phyloP scores from a whole-genome alignment of 2,113 vertebrate genomes.

The Brachyhypopomus occidentalis region DNA sequence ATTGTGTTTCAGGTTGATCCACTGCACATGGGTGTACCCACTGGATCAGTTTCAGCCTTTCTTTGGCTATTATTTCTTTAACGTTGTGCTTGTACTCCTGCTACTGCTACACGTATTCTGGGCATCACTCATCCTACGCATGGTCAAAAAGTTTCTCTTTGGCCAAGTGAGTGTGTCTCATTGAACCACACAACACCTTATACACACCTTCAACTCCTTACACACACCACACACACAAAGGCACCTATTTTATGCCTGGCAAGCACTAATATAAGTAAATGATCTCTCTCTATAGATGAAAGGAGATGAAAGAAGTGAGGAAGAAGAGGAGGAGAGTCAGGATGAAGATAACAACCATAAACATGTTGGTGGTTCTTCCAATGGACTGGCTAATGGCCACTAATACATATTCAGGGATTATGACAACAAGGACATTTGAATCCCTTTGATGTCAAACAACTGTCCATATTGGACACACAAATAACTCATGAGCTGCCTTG shows the following conservation, averaged over 20 bases:
- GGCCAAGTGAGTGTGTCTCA: constrained; percentile 75
- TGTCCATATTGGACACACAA: constrained; percentile 64
- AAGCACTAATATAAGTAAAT: not conserved
- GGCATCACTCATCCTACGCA: constrained; percentile 82
- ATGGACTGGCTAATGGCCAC: constrained; percentile 39
- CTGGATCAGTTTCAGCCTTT: constrained; percentile 76
- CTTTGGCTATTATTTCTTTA: constrained; percentile 90
- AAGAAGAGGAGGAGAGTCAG: constrained; percentile 47
- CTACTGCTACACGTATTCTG: constrained; percentile 89
- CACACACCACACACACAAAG: not conserved
- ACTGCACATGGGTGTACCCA: constrained; percentile 82
- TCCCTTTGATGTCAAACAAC: constrained; percentile 54
- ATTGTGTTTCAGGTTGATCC: constrained; percentile 75
- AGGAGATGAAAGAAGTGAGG: constrained; percentile 56
- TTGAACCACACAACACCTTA: not conserved
- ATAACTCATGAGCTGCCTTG: constrained; percentile 54
- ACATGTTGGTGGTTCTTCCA: constrained; percentile 63
- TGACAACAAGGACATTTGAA: not conserved
- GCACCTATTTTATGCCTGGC: no score
- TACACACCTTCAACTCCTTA: not conserved
- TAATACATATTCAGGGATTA: not conserved
- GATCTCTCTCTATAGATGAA: constrained; percentile 39
- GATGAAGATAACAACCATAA: constrained; percentile 63
- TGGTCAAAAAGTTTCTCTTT: constrained; percentile 82
- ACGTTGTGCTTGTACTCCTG: constrained; percentile 78